Evolutionary conservation across 2,888 invertebrate species (phyloP).

Genomic region (Yponomeuta evonymella): DNA sequence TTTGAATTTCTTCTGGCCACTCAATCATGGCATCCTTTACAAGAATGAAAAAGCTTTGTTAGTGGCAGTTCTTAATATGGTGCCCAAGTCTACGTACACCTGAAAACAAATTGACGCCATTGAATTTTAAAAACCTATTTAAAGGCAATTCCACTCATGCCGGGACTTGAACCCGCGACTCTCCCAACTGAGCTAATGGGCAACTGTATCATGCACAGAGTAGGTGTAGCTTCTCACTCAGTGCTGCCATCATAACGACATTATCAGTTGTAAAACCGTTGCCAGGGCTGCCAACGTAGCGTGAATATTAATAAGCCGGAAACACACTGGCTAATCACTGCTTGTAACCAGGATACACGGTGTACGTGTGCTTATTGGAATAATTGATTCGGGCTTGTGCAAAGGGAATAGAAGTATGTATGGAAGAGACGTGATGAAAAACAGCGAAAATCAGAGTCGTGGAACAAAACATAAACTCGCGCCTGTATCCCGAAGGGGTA

Average conservation of each 20-base stretch:
- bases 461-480: no score
- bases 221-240: neutral
- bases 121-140: no score
- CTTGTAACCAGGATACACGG: neutral
- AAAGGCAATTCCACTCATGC: no score
- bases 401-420: neutral
- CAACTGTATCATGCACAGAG: neutral
- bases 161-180: no score
- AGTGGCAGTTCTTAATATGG: no score
- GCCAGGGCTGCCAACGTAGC: conserved; percentile 11
- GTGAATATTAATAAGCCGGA: conserved; percentile 9
- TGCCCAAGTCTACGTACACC: no score
- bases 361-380: conserved; percentile 6
- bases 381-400: conserved; percentile 3
- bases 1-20: no score
- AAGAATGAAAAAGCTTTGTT: no score
- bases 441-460: neutral
- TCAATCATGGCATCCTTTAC: no score
- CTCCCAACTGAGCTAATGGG: no score
- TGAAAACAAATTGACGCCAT: no score
- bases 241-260: conserved; percentile 12
- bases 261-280: conserved; percentile 13
- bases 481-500: no score
- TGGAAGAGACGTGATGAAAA: neutral
- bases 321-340: conserved; percentile 12